These are phyloP conservation scores for Epistrophe grossulariae DNA, from an alignment of 2,888 invertebrate genomes.

Conservation along the genomic window DNA sequence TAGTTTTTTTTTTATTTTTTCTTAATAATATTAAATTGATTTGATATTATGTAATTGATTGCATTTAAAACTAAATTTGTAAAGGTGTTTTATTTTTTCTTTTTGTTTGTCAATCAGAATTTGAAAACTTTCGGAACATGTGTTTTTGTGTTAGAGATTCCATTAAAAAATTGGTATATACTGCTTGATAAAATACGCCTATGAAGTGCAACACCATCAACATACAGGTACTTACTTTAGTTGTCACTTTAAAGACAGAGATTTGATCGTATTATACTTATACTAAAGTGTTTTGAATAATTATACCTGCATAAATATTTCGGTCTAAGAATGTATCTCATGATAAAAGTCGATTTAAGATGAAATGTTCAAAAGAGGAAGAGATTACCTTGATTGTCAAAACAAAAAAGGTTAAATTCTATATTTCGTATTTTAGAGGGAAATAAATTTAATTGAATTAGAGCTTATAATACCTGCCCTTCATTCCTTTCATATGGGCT, in stretches of 20 bases:
- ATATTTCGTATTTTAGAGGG: no score
- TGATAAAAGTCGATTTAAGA: no score
- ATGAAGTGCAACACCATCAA: background rate
- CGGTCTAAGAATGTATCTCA: no score
- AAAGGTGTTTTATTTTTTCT: background rate
- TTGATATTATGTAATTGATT: slow-evolving; percentile 33
- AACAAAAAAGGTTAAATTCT: no score
- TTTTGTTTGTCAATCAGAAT: background rate
- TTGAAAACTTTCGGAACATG: slow-evolving; percentile 14
- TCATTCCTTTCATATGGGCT: no score
- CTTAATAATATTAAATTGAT: slow-evolving; percentile 30
- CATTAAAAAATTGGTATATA: background rate
- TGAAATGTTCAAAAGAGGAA: no score
- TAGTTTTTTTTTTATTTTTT: slow-evolving; percentile 3
- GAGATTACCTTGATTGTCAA: no score
- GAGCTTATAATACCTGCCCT: no score
- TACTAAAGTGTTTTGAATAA: no score
- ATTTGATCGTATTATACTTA: no score
- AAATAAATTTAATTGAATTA: no score
- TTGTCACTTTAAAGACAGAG: background rate
- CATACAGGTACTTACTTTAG: background rate
- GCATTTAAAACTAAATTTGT: slow-evolving; percentile 7
- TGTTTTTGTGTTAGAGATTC: slow-evolving; percentile 11
- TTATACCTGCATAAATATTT: no score
- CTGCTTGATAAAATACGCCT: background rate